Evolutionary conservation across 2,888 invertebrate genomes (phyloP).

Genomic region (Leptopilina syphax): DNA sequence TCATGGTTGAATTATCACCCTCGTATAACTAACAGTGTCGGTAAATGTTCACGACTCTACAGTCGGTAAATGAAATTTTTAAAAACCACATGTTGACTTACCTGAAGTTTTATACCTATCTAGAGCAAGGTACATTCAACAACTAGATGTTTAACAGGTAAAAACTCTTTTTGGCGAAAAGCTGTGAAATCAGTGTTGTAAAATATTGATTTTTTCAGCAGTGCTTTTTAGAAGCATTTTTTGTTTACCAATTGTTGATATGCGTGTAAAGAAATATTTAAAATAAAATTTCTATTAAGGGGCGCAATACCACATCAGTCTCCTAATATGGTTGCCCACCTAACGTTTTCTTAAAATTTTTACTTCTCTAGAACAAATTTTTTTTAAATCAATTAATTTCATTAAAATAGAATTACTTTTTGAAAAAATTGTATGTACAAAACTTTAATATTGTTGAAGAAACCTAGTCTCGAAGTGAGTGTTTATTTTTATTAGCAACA

Average conservation of each 20-base stretch:
- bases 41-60: not conserved
- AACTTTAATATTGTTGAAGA: no score
- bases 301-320: no score
- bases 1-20: not conserved
- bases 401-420: no score
- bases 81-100: not conserved
- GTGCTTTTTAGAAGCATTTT: not conserved
- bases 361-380: no score
- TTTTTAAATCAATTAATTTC: no score
- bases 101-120: not conserved
- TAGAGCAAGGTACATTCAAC: not conserved
- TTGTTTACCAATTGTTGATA: not conserved
- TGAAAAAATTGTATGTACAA: no score
- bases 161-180: not conserved
- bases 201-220: not conserved
- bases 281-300: no score
- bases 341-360: no score
- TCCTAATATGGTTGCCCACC: no score
- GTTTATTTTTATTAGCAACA: no score
- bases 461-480: no score
- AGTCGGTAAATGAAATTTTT: conserved; percentile 14
- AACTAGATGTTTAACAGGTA: not conserved
- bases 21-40: not conserved
- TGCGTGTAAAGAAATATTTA: no score
- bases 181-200: not conserved